Evolutionary conservation across 2,888 invertebrate species (phyloP).

Genomic region (Galerucella calmariensis): DNA sequence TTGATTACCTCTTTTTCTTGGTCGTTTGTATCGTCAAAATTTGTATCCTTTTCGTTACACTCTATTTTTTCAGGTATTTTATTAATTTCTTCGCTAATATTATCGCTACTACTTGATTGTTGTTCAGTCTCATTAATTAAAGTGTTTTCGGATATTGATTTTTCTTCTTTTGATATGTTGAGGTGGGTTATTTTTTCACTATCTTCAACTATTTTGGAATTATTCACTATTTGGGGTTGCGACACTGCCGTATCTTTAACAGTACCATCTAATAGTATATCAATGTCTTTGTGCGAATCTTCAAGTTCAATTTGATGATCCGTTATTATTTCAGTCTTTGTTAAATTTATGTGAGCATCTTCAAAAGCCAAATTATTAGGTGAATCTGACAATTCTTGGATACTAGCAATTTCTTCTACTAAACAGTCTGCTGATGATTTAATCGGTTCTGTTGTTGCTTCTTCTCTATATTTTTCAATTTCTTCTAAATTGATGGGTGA

Average conservation of each 20-base stretch:
- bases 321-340: constrained; percentile 24
- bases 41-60: neutral
- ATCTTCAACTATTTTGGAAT: constrained; percentile 1
- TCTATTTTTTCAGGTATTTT: neutral
- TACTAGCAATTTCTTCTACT: constrained; percentile 31
- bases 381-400: constrained; percentile 25
- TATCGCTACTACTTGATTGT: constrained; percentile 18
- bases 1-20: neutral
- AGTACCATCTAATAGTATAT: constrained; percentile 25
- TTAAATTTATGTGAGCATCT: constrained; percentile 37
- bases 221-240: constrained; percentile 6
- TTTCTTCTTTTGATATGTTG: constrained; percentile 16
- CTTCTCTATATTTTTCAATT: constrained; percentile 40
- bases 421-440: constrained; percentile 31
- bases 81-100: constrained; percentile 9
- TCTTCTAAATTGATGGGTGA: constrained; percentile 53
- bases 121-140: constrained; percentile 27
- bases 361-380: constrained; percentile 46
- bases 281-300: constrained; percentile 34
- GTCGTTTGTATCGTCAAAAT: constrained; percentile 2
- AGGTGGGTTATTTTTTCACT: constrained; percentile 11
- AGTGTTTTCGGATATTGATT: constrained; percentile 12
- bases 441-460: constrained; percentile 30
- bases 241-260: constrained; percentile 9
- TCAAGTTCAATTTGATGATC: constrained; percentile 17